Base-by-base conservation (phyloP, 2,113 vertebrate genomes). In the Gopherus evgoodei region DNA sequence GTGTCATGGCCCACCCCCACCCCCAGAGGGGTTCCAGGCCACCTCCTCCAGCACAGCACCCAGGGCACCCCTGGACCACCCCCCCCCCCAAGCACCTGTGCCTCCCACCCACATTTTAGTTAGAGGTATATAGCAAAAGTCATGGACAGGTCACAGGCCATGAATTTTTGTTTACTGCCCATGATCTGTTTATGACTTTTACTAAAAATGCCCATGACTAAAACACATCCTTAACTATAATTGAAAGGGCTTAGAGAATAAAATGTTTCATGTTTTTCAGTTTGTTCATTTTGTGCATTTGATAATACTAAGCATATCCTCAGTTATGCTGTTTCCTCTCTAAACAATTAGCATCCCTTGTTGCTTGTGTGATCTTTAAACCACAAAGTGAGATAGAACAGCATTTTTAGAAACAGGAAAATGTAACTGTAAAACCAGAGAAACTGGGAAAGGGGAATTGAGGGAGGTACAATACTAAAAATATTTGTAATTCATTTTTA, bases 391-490 rank as follows among this genome's bases (percentile, higher is more conserved):
- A 25, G 42, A 78, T 44, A 25, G 38, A 76, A 44, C 44, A 5
- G 10, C 38, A 76, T 96, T 87, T 16, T 72, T 72, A 72, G 65
- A n/a, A 78, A 50, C 65, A 93, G 87, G 76, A 94, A 80, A 87
- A 25, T 27, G 56, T 80, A 86, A 56, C 87, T 86, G 29, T 44
- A 95, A 91, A 95, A 89, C 93, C 90, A 89, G 31, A 91, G 90
- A 95, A 95, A 95, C 38, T 1, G 91, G 50, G 52, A 38, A 2
- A 10, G 29, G 22, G 85, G 88, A 29, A 1, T 24, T n/a, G 50
- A 83, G 38, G 62, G 53, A 87, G 17, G 81, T 79, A 42, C 62
- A 50, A 22, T 24, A 91, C 56, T 82, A 89, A 84, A n/a, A 91
- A 88, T 65, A 75, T 56, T 89, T 53, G 47, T 0, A 2, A 59